Conservation (phyloP, 2,797 vertebrate species). For the Muscicapa comitata region DNA sequence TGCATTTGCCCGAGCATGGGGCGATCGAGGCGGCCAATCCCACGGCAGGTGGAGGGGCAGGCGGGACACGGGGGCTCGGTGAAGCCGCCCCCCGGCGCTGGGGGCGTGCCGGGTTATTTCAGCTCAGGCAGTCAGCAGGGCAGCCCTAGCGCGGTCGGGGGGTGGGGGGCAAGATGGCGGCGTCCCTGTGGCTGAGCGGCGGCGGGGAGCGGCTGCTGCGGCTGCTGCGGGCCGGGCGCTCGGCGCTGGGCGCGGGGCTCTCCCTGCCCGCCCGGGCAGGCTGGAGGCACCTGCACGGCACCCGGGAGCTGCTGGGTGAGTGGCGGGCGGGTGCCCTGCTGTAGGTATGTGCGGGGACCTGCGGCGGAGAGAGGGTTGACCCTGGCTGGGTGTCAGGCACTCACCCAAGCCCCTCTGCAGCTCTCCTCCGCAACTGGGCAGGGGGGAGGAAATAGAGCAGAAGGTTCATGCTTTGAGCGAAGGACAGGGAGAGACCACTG, state of each 20-base stretch:
- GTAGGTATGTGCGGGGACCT: background rate
- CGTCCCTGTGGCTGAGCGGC: background rate
- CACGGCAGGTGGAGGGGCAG: background rate
- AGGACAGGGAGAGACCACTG: accelerated
- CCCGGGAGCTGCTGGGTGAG: slow-evolving; percentile 6
- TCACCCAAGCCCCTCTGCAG: accelerated
- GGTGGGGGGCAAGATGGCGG: background rate
- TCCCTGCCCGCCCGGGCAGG: background rate
- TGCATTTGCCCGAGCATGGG: accelerated
- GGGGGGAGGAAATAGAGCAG: accelerated
- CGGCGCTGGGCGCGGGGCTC: background rate
- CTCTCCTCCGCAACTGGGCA: accelerated
- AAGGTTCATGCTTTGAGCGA: accelerated
- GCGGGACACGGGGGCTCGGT: accelerated
- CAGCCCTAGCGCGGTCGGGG: background rate
- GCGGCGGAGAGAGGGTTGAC: background rate
- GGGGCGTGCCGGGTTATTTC: background rate
- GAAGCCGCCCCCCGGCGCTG: background rate
- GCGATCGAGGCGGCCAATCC: too few species aligned
- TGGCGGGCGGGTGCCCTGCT: background rate
- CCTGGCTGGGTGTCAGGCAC: background rate
- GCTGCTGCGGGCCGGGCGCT: background rate
- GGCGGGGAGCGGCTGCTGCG: background rate
- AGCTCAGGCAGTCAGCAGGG: background rate
- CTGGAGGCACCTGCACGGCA: background rate